Evolutionary conservation across 2,113 vertebrate species (phyloP), one percentile per base, ranked within the genome.

Genomic region (Hucho hucho): DNA sequence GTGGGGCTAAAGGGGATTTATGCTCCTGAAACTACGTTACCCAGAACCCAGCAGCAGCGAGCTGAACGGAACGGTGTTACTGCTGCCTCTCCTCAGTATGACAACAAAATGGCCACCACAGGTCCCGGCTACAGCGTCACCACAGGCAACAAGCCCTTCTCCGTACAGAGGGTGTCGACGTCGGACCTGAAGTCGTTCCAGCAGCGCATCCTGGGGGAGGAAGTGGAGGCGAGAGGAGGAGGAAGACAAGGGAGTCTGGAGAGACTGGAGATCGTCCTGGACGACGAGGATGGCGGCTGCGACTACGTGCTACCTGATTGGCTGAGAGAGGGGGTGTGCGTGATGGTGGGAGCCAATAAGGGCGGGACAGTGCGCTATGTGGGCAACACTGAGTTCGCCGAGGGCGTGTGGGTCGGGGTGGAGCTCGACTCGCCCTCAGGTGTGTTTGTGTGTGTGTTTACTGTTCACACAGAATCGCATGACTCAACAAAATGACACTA

Each of bases 351-450:
- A 1, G 71, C 90, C 4, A 96, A 92, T 78, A 99, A 99, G 82
- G 92, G 78, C 0, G 96, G 96, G 49, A 92, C 82, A 0, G 95
- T 99, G n/a, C 89, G 96, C 64, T 99, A 95, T 1, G 56, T 99
- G 0, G 98, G 98, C 18, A 79, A 90, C 1, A 93, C 95, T 0
- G 94, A 96, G 80, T 98, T 99, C 67, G 95, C 97, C 11, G 96
- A 96, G 29, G 97, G 98, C 12, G 89, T 91, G 0, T 99, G 98
- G 97, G 91, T 98, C 11, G 98, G 97, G 0, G 96, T 99, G 9
- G 98, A 99, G 79, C 94, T 99, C 53, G 95, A 97, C 83, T 89
- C 94, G 1, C 96, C 97, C 26, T 90, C 95, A 87, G 98, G 37
- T 43, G 37, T 43, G 37, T 43, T 43, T 43, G 37, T 43, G 98